Percentiles rank a stretch among this genome's conserved stretches.
These are phyloP conservation scores for Drosophila anomelani DNA, from an alignment of 2,888 invertebrate species.

Conservation along the genomic window DNA sequence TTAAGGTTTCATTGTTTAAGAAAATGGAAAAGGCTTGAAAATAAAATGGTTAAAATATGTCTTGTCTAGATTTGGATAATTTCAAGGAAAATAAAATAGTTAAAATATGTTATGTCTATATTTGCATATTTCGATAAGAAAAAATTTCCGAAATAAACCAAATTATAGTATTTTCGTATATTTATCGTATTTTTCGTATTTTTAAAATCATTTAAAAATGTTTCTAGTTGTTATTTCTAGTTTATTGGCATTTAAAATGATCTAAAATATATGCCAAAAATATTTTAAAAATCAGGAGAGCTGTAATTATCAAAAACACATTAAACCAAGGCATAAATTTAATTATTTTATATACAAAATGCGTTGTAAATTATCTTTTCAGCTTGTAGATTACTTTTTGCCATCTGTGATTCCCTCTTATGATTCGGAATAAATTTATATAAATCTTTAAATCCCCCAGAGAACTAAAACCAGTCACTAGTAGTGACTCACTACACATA, in stretches of 20 bases:
- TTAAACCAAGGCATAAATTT: neutral
- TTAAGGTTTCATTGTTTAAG: neutral
- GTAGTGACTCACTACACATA: too few relatives aligned
- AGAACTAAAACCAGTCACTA: neutral
- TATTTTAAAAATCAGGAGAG: too few relatives aligned
- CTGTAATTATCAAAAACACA: neutral
- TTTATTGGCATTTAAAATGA: neutral
- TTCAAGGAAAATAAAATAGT: neutral
- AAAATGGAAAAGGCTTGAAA: neutral
- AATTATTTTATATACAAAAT: neutral
- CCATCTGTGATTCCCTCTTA: neutral
- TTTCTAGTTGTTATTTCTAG: neutral
- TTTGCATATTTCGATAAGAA: too few relatives aligned
- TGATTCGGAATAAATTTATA: neutral
- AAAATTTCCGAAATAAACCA: too few relatives aligned
- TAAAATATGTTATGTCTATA: too few relatives aligned
- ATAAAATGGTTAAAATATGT: neutral
- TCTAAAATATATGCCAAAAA: neutral
- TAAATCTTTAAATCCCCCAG: neutral
- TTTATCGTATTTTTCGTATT: too few relatives aligned
- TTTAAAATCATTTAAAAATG: too few relatives aligned
- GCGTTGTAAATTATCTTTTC: rapidly evolving
- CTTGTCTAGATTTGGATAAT: neutral
- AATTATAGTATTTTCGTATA: too few relatives aligned
- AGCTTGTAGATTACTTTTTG: neutral